A percentile compares a stretch with the other conserved stretches of the same genome.
Evolutionary conservation across 2,797 vertebrate genomes (phyloP).

Genomic region (Macropus fuliginosus): DNA sequence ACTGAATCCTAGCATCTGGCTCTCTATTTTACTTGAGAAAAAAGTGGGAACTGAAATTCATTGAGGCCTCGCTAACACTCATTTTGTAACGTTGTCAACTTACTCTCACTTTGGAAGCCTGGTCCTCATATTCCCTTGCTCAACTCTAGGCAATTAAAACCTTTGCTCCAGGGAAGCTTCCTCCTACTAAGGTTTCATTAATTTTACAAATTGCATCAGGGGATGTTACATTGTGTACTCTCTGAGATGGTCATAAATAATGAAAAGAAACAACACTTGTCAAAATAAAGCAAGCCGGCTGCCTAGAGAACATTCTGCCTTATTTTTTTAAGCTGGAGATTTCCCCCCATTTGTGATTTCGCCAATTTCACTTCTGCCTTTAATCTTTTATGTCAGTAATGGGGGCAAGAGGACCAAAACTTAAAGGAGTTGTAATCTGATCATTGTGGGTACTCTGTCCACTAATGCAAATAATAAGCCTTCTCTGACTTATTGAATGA

Average conservation of each 20-base stretch:
- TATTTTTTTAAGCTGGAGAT: conserved; percentile 59
- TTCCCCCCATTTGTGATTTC: not conserved
- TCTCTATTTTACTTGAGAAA: conserved; percentile 11
- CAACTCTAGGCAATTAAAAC: conserved; percentile 59
- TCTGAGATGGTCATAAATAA: conserved; percentile 63
- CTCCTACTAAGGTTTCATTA: conserved; percentile 59
- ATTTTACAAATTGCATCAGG: conserved; percentile 66
- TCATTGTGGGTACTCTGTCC: not conserved
- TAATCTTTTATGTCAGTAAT: not conserved
- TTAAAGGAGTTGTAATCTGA: not conserved
- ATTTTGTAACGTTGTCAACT: not conserved
- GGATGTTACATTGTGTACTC: conserved; percentile 50
- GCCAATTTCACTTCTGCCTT: not conserved
- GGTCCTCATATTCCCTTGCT: conserved; percentile 24
- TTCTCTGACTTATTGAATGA: not conserved
- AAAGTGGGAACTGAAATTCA: conserved; percentile 16
- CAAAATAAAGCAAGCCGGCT: conserved; percentile 47
- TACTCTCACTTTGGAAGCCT: not conserved
- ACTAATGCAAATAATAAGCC: not conserved
- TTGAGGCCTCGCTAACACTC: not conserved
- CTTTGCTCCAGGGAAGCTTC: conserved; percentile 60
- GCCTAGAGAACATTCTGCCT: conserved; percentile 62
- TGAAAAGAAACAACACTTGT: conserved; percentile 32
- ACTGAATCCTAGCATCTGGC: conserved; percentile 17
- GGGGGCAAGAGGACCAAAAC: not conserved